Evolutionary conservation across 1,140 invertebrate species (phyloP).

Genomic region (Gonioctena quinquepunctata): DNA sequence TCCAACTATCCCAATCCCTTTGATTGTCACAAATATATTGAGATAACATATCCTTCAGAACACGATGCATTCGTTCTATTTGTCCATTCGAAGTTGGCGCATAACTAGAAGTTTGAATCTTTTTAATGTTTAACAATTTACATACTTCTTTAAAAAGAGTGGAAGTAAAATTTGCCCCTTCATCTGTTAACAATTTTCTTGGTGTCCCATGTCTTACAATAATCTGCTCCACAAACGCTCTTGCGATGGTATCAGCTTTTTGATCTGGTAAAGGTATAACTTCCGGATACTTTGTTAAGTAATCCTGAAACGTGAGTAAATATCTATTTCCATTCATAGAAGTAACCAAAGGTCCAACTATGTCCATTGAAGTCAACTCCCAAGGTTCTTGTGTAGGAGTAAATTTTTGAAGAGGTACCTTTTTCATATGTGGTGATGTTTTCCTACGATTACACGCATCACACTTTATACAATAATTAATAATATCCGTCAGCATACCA

Average conservation of each 20-base stretch:
- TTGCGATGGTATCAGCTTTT: conserved; percentile 27
- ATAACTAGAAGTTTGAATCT: conserved; percentile 30
- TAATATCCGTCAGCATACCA: background rate
- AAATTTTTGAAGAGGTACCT: background rate
- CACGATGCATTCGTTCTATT: conserved; percentile 54
- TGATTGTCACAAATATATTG: background rate
- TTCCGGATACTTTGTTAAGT: conserved; percentile 27
- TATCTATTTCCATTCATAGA: background rate
- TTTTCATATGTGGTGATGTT: conserved; percentile 7
- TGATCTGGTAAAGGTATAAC: conserved; percentile 29
- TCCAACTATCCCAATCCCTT: conserved; percentile 8
- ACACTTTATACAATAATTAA: conserved; percentile 11
- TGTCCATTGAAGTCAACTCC: conserved; percentile 4
- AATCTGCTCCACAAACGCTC: conserved; percentile 27
- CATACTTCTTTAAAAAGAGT: background rate
- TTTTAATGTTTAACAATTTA: background rate
- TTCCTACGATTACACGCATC: conserved; percentile 1
- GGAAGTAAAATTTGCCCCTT: conserved; percentile 34
- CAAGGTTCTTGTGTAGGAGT: background rate
- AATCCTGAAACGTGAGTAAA: conserved; percentile 14
- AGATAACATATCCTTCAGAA: conserved; percentile 60
- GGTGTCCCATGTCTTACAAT: conserved; percentile 33
- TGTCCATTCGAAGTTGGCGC: conserved; percentile 54
- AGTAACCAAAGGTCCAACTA: conserved; percentile 8
- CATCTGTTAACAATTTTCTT: conserved; percentile 35